These are phyloP conservation scores for Boloria selene DNA, from an alignment of 2,888 invertebrate species.

Conservation along the genomic window DNA sequence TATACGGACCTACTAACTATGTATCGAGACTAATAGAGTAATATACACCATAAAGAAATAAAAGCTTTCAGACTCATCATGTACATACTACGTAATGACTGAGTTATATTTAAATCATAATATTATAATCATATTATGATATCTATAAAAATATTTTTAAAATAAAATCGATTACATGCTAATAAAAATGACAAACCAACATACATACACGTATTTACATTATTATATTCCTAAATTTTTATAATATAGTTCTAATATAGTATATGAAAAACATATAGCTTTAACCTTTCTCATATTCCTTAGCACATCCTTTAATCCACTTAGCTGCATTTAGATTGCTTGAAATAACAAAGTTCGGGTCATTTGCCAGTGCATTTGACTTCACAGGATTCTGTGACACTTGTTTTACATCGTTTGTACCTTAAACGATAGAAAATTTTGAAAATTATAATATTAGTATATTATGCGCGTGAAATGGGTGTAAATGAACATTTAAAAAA, in stretches of 20 bases:
- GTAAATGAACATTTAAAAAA: not conserved
- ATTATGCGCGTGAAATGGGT: not conserved
- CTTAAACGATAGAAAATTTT: not conserved
- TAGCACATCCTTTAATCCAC: constrained; percentile 54
- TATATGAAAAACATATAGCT: constrained; percentile 10
- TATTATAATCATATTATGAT: too few relatives aligned
- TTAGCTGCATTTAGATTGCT: constrained; percentile 53
- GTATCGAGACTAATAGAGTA: too few relatives aligned
- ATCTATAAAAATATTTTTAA: too few relatives aligned
- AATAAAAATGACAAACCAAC: too few relatives aligned
- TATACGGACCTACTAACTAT: too few relatives aligned
- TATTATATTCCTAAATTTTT: not conserved
- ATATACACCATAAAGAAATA: too few relatives aligned
- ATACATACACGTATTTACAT: too few relatives aligned
- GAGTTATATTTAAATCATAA: too few relatives aligned
- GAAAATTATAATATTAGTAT: not conserved
- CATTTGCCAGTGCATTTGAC: constrained; percentile 17
- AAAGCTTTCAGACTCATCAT: too few relatives aligned
- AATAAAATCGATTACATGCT: too few relatives aligned
- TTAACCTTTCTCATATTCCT: constrained; percentile 32
- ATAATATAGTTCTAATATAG: not conserved
- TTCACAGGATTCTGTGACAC: constrained; percentile 1
- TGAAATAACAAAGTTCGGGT: constrained; percentile 43
- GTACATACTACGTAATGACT: too few relatives aligned
- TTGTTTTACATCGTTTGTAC: constrained; percentile 4